Base-by-base conservation (phyloP, 2,797 vertebrate genomes). In the Potorous gilbertii region DNA sequence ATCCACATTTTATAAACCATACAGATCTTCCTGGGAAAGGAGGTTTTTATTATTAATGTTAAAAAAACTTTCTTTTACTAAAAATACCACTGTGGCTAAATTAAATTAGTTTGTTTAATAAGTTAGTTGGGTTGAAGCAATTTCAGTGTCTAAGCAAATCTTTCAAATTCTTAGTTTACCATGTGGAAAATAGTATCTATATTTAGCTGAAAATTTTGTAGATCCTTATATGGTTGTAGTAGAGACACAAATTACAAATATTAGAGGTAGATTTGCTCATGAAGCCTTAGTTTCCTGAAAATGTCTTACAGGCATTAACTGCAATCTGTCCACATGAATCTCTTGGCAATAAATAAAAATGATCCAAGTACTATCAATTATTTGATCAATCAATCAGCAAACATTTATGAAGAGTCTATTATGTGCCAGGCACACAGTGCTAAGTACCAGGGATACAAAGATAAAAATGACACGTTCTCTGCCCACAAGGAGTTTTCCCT, bases 11-110 rank as follows among this genome's bases (percentile, higher is more conserved):
- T 24, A 66, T 91, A 94, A 81, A 54, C 6, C 16, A 59, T 0
- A 56, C 4, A 91, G 90, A 66, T 90, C 46, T 92, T 56, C 21
- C 56, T 92, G 52, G 92, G 46, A 87, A 94, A 46, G 14, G 8
- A 81, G 52, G 4, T 90, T 93, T 97, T 93, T 90, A 94, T 0
- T 92, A 55, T 93, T 92, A 91, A 62, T 90, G 95, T n/a, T 55
- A 92, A 95, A 50, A 31, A 55, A 93, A 92, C 18, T 62, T 55
- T 29, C 92, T 95, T 74, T 92, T 90, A 91, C 54, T n/a, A 9
- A 62, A 93, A 95, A 93, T 27, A 93, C 50, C 50, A 93, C 16
- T 55, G 57, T 8, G 56, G 27, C 34, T 92, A 94, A 57, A n/a
- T 92, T 92, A 74, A 66, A 66, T 55, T 55, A 81, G 54, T 93